Conservation (phyloP, 2,113 vertebrate species). For the Myxocyprinus asiaticus region DNA sequence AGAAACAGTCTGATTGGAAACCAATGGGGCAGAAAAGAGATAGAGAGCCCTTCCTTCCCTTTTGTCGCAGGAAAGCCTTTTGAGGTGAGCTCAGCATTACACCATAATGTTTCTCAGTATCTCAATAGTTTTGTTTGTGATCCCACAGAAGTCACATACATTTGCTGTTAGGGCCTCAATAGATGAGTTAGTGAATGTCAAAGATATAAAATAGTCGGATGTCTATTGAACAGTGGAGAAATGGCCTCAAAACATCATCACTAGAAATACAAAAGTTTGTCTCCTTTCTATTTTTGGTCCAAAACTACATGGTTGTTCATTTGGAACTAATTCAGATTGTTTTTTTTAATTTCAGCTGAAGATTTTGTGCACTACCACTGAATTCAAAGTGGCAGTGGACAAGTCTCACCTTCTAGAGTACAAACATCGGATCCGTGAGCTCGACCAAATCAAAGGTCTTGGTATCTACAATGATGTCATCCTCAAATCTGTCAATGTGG, state of each 20-base stretch:
- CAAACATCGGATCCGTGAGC: constrained; percentile 57
- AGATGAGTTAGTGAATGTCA: neutral
- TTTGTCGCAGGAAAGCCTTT: constrained; percentile 56
- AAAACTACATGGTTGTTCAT: neutral
- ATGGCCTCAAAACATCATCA: no score
- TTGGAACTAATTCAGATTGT: neutral
- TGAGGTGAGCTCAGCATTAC: constrained; percentile 51
- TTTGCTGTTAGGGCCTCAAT: neutral
- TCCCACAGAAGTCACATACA: neutral
- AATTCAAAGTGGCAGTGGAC: constrained; percentile 57
- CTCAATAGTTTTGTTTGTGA: neutral
- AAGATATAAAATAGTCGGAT: neutral
- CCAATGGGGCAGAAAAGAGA: constrained; percentile 58
- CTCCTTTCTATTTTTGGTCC: no score
- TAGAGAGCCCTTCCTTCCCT: constrained; percentile 43
- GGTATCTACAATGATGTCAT: constrained; percentile 44
- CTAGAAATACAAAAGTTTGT: no score
- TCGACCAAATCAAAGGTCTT: constrained; percentile 50
- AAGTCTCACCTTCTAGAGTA: constrained; percentile 55
- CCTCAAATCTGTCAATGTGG: constrained; percentile 41
- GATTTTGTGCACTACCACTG: constrained; percentile 55
- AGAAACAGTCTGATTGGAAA: constrained; percentile 51
- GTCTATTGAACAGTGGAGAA: no score
- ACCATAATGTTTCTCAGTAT: neutral
- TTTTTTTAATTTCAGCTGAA: constrained; percentile 52